Base-by-base conservation (phyloP, 1,140 invertebrate genomes). In the Lepidurus apus region DNA sequence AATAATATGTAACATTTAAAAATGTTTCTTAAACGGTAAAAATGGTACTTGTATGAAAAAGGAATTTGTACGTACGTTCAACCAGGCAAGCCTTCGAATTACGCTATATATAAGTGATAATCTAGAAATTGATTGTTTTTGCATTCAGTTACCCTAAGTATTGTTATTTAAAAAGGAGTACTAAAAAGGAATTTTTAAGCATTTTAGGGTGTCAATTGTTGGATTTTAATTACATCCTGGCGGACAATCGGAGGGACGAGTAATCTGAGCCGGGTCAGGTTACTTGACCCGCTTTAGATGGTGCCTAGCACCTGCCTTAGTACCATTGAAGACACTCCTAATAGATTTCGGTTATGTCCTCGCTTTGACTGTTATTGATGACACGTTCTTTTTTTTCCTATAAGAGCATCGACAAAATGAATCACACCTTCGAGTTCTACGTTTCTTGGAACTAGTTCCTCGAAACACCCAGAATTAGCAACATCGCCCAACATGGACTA, bases 191-290 rank as follows among this genome's bases (percentile, higher is more conserved):
- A 17, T 17, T 65, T 17, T 17, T 21, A 21, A 47, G 45, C 17
- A 11, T 47, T 21, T 65, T 9, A 13, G 17, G 21, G 21, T n/a
- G 53, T 34, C 53, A 65, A 65, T 65, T 13, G 53, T 65, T 65
- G 53, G 53, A 65, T 65, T 65, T 65, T 65, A 65, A 65, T 65
- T 65, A 65, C 53, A 65, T 65, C 53, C 53, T 65, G 53, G 53
- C 17, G 53, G 53, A 65, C 53, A 65, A 65, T 65, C 17, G 53
- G 8, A 65, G 21, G 53, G 53, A 21, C 53, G 17, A 65, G 53
- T 65, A 65, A 65, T 21, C 21, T 65, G 53, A 65, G 17, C 53
- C 53, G 53, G 53, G 53, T 65, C 53, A 65, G 53, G 53, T 17
- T 34, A 65, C 53, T 65, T 65, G 53, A 65, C 53, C 53, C 53